Percentiles rank a stretch among this genome's conserved stretches.
phyloP scores from a whole-genome alignment of 2,888 invertebrate species.

The Epistrophe grossulariae region DNA sequence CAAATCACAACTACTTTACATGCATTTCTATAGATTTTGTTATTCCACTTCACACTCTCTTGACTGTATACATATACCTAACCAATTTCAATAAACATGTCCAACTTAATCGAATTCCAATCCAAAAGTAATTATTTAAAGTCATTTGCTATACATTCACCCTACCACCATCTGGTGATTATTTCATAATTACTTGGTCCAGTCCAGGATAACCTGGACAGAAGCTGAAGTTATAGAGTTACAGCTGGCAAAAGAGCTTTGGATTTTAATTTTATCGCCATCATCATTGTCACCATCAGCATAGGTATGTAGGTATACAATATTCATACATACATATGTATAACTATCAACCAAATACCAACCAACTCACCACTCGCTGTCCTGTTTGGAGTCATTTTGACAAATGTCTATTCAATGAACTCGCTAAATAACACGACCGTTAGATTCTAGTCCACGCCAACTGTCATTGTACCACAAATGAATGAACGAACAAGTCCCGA shows the following conservation, averaged over 20 bases:
- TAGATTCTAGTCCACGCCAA: constrained; percentile 37
- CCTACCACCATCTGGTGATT: constrained; percentile 23
- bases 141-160: constrained; percentile 26
- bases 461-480: constrained; percentile 26
- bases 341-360: neutral
- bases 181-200: constrained; percentile 62
- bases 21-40: constrained; percentile 13
- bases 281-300: constrained; percentile 3
- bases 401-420: constrained; percentile 75
- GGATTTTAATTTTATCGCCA: constrained; percentile 46
- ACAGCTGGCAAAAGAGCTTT: constrained; percentile 23
- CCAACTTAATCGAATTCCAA: constrained; percentile 67
- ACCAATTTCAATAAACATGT: constrained; percentile 69
- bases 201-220: constrained; percentile 24
- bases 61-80: neutral
- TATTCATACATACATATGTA: too few relatives aligned
- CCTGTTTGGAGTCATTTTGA: constrained; percentile 63
- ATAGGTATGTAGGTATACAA: neutral
- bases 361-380: neutral
- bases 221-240: neutral
- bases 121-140: constrained; percentile 67
- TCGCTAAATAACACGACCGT: constrained; percentile 44
- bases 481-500: constrained; percentile 33
- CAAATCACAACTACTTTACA: constrained; percentile 65
- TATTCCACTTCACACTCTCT: constrained; percentile 27